Percentiles rank a stretch among this genome's conserved stretches.
These are phyloP conservation scores for Sesia bembeciformis DNA, from an alignment of 2,888 invertebrate genomes.

Conservation along the genomic window DNA sequence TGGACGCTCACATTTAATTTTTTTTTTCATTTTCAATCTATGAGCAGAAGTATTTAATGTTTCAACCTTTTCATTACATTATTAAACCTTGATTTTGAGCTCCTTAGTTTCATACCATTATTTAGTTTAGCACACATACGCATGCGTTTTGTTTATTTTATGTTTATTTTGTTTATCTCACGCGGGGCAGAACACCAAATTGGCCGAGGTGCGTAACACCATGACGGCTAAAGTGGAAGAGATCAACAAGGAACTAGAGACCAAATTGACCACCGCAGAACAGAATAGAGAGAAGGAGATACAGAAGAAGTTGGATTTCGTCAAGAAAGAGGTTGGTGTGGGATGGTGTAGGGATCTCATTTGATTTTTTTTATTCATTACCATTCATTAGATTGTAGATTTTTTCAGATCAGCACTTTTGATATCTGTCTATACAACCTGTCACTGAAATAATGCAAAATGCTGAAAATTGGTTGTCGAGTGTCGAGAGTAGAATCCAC, in stretches of 20 bases:
- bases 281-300: constrained; percentile 89
- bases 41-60: too few species aligned
- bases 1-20: too few species aligned
- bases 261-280: constrained; percentile 86
- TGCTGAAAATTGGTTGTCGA: too few species aligned
- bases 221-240: constrained; percentile 78
- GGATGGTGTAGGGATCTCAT: neutral
- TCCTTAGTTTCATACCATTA: neutral
- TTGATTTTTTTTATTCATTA: neutral
- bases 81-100: neutral
- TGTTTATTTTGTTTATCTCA: constrained; percentile 17
- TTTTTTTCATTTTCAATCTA: too few species aligned
- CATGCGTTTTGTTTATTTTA: constrained; percentile 15
- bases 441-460: too few species aligned
- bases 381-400: too few species aligned
- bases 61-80: neutral
- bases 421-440: too few species aligned
- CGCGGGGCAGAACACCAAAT: constrained; percentile 77
- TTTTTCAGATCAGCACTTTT: too few species aligned
- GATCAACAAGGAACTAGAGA: constrained; percentile 80
- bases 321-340: constrained; percentile 82
- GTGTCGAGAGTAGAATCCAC: too few species aligned
- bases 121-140: neutral
- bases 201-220: constrained; percentile 79
- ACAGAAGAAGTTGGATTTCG: constrained; percentile 88